Conservation (phyloP, 2,888 invertebrate species). For the Platycnemis pennipes region DNA sequence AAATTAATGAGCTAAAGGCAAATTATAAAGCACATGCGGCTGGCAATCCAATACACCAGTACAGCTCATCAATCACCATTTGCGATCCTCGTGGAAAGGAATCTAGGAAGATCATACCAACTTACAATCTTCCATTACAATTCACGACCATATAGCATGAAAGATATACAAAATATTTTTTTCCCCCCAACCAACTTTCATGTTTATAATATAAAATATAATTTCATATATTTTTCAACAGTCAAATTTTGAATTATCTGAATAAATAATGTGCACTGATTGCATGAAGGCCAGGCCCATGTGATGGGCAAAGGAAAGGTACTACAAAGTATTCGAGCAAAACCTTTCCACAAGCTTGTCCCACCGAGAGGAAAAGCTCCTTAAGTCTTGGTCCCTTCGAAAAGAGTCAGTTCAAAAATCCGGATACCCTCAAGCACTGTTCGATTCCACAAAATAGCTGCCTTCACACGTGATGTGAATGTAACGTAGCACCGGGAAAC, state of each 20-base stretch:
- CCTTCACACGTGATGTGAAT: conserved; percentile 7
- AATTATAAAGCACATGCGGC: neutral
- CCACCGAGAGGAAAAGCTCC: neutral
- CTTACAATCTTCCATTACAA: neutral
- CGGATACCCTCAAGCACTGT: neutral
- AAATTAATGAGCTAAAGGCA: neutral
- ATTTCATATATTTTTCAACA: neutral
- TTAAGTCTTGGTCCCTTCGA: conserved; percentile 43
- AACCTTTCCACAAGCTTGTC: neutral
- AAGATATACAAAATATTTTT: neutral
- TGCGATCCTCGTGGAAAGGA: neutral
- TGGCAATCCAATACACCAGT: neutral
- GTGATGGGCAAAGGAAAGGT: neutral
- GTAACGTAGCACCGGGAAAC: neutral
- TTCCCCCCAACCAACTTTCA: neutral
- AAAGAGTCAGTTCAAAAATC: neutral
- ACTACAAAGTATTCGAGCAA: neutral
- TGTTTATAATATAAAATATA: neutral
- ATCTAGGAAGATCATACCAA: neutral
- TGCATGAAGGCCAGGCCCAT: neutral
- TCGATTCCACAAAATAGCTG: neutral
- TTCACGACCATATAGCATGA: neutral
- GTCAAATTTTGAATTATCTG: neutral
- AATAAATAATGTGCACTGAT: neutral
- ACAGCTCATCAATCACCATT: neutral